Conservation (phyloP, 2,113 vertebrate genomes). For the Oncorhynchus nerka region DNA sequence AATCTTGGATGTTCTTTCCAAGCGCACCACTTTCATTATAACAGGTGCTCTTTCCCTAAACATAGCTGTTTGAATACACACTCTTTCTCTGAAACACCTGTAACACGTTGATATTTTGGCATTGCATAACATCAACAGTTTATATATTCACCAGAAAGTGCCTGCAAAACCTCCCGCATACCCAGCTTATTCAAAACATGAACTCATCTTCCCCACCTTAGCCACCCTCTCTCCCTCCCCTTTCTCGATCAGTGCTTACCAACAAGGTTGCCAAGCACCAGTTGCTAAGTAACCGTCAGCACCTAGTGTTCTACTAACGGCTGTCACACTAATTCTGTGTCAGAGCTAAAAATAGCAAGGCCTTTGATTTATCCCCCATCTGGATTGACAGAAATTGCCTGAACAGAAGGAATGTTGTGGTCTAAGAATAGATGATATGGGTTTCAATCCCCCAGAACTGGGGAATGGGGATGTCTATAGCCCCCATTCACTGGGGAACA, state of each 20-base stretch:
- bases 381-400: slow-evolving; percentile 63
- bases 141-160: slow-evolving; percentile 23
- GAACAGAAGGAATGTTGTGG: slow-evolving; percentile 40
- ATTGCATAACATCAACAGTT: slow-evolving; percentile 16
- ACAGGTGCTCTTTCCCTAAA: too few species aligned
- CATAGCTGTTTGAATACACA: slow-evolving; percentile 8
- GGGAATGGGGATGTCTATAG: neutral
- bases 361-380: slow-evolving; percentile 66
- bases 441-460: neutral
- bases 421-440: slow-evolving; percentile 11
- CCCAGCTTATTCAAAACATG: slow-evolving; percentile 45
- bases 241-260: slow-evolving; percentile 67
- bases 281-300: slow-evolving; percentile 73
- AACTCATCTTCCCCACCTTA: slow-evolving; percentile 32
- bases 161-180: slow-evolving; percentile 31
- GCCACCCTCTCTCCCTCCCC: slow-evolving; percentile 19
- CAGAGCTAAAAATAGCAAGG: slow-evolving; percentile 74
- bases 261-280: slow-evolving; percentile 73
- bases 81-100: slow-evolving; percentile 23
- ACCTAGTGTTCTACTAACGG: slow-evolving; percentile 63
- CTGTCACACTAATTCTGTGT: slow-evolving; percentile 67
- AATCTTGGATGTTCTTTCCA: too few species aligned
- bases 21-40: too few species aligned
- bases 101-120: slow-evolving; percentile 33
- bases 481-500: too few species aligned